Base-by-base conservation (phyloP, 2,888 invertebrate genomes). In the Anorthoa munda region DNA sequence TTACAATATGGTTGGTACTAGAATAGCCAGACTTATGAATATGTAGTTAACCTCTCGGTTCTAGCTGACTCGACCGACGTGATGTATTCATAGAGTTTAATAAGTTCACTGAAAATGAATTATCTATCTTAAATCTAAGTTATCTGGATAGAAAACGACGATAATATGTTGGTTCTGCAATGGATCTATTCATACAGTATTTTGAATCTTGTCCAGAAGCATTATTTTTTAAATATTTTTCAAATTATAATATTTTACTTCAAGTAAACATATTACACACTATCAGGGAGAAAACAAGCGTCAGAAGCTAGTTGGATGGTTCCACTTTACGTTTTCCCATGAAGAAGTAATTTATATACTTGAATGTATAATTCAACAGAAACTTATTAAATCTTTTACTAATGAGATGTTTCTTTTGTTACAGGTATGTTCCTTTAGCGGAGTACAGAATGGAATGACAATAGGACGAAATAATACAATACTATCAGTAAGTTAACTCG, bases 381-480 rank as follows among this genome's bases (percentile, higher is more conserved):
- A 15, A 48, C 5, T 0, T 48, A 0, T 39, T n/a, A 9, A 45
- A 18, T 55, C 0, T 1, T 45, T 12, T 45, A 70, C 4, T 71
- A 53, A 71, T 56, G 21, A 11, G 7, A 23, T 23, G 5, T 59
- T 63, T 60, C 0, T 61, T 73, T 81, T 81, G 81, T 83, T 81
- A 60, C 84, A 83, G 84, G 81, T 81, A 81, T 81, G 81, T 39
- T 61, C 21, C 55, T 46, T 17, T 15, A 45, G 48, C 45, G 26
- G 45, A 48, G 12, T 18, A 39, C 15, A 48, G 2, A 13, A n/a
- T 46, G 53, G 17, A 23, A 65, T 51, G 59, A n/a, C 26, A 39
- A 5, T 18, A 18, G 26, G 2, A 12, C 23, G 13, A 18, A 5
- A 39, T 23, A 12, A 18, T 2, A 26, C 17, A 31, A 15, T 3